Base-by-base conservation (phyloP, 2,113 vertebrate species). In the Opisthocomus hoazin region DNA sequence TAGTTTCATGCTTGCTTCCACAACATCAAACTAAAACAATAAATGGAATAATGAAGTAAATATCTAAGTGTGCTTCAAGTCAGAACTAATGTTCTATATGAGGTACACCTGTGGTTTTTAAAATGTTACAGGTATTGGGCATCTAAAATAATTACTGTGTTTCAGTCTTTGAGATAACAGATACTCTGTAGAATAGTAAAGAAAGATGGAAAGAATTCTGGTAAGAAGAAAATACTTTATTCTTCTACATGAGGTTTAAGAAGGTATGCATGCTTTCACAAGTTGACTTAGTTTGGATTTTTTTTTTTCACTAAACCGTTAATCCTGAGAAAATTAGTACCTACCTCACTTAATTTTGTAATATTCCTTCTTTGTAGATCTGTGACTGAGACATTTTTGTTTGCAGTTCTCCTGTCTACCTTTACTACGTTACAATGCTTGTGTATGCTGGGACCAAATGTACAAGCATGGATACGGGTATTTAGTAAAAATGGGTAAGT, bases 401-500 rank as follows among this genome's bases (percentile, higher is more conserved):
- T 99, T 45, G 98, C 99, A 24, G 98, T 99, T 93, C 97, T 99
- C 19, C 96, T 99, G 78, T 99, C 99, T 80, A 98, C 98, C 7
- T 98, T 99, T 66, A 99, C 99, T 93, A 98, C 99, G 12, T 95
- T 99, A 79, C 98, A 99, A 63, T 99, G 99, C 96, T 98, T 99
- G 39, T 99, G 99, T 96, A 87, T 99, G 70, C 97, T 99, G 57
- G 99, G 99, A 82, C 99, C 99, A 95, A 99, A 99, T 18, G 51
- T 99, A 69, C 99, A 99, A 94, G 98, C 99, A 2, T 99, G 99
- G 99, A 98, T 99, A 84, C 98, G 99, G 81, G 99, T 99, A 64
- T 99, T 99, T 97, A 99, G 98, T 97, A 99, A 98, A 87, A 99
- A 99, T 37, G 99, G 99, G 99, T 99, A 97, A 97, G 97, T 97